Evolutionary conservation across 2,797 vertebrate genomes (phyloP).

Genomic region (Cephalopachus bancanus): DNA sequence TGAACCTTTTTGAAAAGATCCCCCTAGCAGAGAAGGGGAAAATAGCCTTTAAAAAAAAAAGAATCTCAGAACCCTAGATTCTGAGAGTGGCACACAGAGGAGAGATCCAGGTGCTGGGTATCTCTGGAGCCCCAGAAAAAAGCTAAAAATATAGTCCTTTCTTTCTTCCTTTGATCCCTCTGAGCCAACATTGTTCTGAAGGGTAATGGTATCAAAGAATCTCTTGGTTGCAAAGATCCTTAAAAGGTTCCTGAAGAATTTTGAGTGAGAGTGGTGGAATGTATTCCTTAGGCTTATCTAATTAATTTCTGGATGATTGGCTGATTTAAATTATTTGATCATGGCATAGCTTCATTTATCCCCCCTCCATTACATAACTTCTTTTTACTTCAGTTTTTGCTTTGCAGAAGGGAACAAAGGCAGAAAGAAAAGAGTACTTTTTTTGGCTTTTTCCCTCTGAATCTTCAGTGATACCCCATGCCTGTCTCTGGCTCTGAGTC

Average conservation of each 20-base stretch:
- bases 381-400: constrained; percentile 11
- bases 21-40: constrained; percentile 30
- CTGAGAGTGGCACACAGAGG: constrained; percentile 34
- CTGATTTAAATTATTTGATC: constrained; percentile 43
- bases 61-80: constrained; percentile 55
- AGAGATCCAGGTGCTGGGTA: constrained; percentile 50
- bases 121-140: constrained; percentile 58
- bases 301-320: constrained; percentile 44
- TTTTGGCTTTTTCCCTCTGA: background rate
- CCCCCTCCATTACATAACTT: constrained; percentile 27
- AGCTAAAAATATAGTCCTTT: constrained; percentile 65
- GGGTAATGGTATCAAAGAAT: constrained; percentile 56
- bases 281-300: background rate
- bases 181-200: constrained; percentile 57
- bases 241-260: constrained; percentile 64
- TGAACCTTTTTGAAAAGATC: constrained; percentile 66
- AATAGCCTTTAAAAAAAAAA: constrained; percentile 65
- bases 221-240: constrained; percentile 55
- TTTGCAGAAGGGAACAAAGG: constrained; percentile 44
- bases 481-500: constrained; percentile 3
- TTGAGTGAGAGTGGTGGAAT: background rate
- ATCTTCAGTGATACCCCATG: background rate
- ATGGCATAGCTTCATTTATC: background rate
- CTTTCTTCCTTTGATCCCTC: constrained; percentile 65
- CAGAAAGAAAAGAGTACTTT: background rate